Evolutionary conservation across 2,113 vertebrate genomes (phyloP).

Genomic region (Myrmecobius fasciatus): DNA sequence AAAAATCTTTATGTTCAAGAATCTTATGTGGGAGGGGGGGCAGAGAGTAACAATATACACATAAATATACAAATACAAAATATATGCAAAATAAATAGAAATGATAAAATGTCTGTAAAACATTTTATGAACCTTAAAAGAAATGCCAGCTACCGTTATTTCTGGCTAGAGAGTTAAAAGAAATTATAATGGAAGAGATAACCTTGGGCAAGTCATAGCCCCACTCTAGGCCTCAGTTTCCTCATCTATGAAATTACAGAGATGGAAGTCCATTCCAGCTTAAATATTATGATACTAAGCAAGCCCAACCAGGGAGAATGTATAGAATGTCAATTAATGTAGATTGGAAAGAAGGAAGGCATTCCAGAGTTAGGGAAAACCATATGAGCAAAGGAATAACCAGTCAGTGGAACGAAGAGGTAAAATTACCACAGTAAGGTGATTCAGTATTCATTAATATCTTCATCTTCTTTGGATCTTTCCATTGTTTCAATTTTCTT

Average conservation of each 20-base stretch:
- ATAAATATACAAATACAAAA: background rate
- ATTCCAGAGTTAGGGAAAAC: background rate
- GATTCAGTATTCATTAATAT: background rate
- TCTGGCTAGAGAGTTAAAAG: background rate
- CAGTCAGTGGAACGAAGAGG: background rate
- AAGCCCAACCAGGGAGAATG: background rate
- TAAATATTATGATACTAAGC: background rate
- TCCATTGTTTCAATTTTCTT: slow-evolving; percentile 16
- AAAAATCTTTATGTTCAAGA: background rate
- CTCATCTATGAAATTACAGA: background rate
- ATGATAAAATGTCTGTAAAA: background rate
- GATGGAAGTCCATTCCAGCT: background rate
- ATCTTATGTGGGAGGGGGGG: background rate
- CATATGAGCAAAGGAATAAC: background rate
- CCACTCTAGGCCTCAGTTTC: background rate
- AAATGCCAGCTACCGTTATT: background rate
- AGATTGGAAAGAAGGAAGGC: background rate
- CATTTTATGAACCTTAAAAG: background rate
- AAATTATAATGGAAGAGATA: background rate
- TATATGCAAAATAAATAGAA: background rate
- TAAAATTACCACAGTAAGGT: background rate
- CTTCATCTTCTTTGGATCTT: background rate
- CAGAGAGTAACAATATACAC: background rate
- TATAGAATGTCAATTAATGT: background rate
- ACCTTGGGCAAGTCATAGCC: background rate